These are phyloP conservation scores for Mechanitis messenoides DNA, from an alignment of 2,888 invertebrate species.

Conservation along the genomic window DNA sequence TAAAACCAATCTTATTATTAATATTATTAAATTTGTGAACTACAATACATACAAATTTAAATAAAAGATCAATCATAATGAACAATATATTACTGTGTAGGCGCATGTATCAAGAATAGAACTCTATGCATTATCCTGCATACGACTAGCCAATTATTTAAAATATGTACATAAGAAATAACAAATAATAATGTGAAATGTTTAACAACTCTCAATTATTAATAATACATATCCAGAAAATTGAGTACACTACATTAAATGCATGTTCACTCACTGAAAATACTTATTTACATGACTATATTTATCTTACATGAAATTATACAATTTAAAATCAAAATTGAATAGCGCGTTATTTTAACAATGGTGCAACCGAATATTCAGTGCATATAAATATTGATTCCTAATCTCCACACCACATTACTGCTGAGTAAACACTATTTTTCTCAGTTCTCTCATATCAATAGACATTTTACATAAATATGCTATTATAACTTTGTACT, in stretches of 20 bases:
- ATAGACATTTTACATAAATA: background rate
- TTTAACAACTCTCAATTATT: slow-evolving; percentile 22
- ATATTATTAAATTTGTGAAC: background rate
- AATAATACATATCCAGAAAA: slow-evolving; percentile 28
- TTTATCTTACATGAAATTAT: slow-evolving; percentile 29
- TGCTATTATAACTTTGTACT: background rate
- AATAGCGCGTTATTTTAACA: background rate
- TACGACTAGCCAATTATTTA: slow-evolving; percentile 61
- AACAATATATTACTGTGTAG: slow-evolving; percentile 12
- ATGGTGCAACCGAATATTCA: background rate
- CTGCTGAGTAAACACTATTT: no score
- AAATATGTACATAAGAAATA: slow-evolving; percentile 36
- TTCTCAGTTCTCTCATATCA: background rate
- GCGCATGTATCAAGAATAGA: slow-evolving; percentile 24
- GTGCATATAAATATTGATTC: background rate
- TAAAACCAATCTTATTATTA: slow-evolving; percentile 9
- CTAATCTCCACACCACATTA: no score
- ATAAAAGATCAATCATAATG: background rate
- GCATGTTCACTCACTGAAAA: slow-evolving; percentile 60
- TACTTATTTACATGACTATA: slow-evolving; percentile 60
- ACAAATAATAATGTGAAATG: slow-evolving; percentile 24
- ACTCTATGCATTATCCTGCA: slow-evolving; percentile 45
- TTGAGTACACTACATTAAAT: slow-evolving; percentile 69
- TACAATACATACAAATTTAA: slow-evolving; percentile 3
- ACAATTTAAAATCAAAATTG: slow-evolving; percentile 20